A percentile compares a stretch with the other conserved stretches of the same genome.
phyloP scores from a whole-genome alignment of 2,797 vertebrate species.

The Microchirus variegatus region DNA sequence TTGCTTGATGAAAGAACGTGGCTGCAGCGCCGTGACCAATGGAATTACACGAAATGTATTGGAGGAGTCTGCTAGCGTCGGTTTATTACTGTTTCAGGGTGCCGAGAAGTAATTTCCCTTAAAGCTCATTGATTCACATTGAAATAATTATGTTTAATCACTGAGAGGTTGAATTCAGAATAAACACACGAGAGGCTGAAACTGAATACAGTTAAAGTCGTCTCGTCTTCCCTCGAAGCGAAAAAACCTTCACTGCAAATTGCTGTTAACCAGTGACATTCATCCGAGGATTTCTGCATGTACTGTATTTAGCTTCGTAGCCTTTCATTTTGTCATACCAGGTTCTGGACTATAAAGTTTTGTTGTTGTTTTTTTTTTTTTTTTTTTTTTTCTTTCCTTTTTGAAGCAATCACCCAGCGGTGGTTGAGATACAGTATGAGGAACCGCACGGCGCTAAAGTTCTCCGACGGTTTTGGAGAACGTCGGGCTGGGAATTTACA shows the following conservation, averaged over 20 bases:
- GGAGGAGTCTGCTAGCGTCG: slow-evolving; percentile 41
- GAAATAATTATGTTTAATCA: slow-evolving; percentile 65
- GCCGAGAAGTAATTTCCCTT: slow-evolving; percentile 53
- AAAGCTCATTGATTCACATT: slow-evolving; percentile 65
- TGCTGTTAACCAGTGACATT: slow-evolving; percentile 50
- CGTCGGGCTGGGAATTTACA: slow-evolving; percentile 46
- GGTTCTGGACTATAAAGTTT: slow-evolving; percentile 29
- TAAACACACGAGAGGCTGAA: slow-evolving; percentile 40
- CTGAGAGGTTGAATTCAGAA: slow-evolving; percentile 53
- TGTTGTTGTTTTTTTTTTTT: neutral
- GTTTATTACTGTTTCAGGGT: slow-evolving; percentile 54
- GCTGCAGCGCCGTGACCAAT: slow-evolving; percentile 51
- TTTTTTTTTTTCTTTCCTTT: slow-evolving; percentile 7
- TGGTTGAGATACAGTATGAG: slow-evolving; percentile 30
- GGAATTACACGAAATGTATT: slow-evolving; percentile 57
- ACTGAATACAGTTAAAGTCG: slow-evolving; percentile 40
- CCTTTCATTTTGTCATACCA: slow-evolving; percentile 27
- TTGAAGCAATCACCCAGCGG: slow-evolving; percentile 21
- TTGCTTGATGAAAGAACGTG: slow-evolving; percentile 59
- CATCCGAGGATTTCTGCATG: slow-evolving; percentile 64
- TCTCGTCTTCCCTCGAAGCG: slow-evolving; percentile 39
- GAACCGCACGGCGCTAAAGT: slow-evolving; percentile 5
- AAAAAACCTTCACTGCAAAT: slow-evolving; percentile 52
- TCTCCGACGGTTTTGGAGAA: slow-evolving; percentile 9
- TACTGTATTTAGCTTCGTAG: slow-evolving; percentile 64